Conservation (phyloP, 1,140 invertebrate genomes). For the Aplysia californica region DNA sequence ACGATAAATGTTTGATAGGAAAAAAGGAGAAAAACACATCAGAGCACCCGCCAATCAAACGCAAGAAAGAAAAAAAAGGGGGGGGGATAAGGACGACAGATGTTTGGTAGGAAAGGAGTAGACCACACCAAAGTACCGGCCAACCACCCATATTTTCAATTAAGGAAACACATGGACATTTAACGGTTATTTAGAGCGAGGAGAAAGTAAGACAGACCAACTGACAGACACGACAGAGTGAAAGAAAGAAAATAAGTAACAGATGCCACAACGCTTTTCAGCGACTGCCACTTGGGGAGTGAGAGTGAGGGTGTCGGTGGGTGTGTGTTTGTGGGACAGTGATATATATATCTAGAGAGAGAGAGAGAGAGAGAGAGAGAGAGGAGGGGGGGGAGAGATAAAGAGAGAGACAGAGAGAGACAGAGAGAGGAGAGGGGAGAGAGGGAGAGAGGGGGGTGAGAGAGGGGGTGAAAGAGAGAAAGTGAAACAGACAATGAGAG, state of each 20-base stretch:
- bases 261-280: background rate
- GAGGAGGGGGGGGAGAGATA: background rate
- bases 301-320: background rate
- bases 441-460: background rate
- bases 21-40: too few species aligned
- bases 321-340: background rate
- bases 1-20: too few species aligned
- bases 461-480: constrained; percentile 1
- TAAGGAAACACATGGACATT: background rate
- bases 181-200: too few species aligned
- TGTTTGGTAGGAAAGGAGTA: too few species aligned
- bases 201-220: background rate
- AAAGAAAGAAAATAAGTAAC: constrained; percentile 5
- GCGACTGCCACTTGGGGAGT: background rate
- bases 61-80: background rate
- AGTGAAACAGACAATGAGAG: background rate
- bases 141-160: too few species aligned
- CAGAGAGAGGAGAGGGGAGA: background rate
- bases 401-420: background rate
- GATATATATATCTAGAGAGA: too few species aligned
- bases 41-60: too few species aligned
- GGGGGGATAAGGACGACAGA: too few species aligned
- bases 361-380: background rate
- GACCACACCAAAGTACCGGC: too few species aligned
- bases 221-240: background rate